Evolutionary conservation across 2,888 invertebrate genomes (phyloP), one percentile per base, ranked within the genome.

Genomic region (Stictocephala bisonia): DNA sequence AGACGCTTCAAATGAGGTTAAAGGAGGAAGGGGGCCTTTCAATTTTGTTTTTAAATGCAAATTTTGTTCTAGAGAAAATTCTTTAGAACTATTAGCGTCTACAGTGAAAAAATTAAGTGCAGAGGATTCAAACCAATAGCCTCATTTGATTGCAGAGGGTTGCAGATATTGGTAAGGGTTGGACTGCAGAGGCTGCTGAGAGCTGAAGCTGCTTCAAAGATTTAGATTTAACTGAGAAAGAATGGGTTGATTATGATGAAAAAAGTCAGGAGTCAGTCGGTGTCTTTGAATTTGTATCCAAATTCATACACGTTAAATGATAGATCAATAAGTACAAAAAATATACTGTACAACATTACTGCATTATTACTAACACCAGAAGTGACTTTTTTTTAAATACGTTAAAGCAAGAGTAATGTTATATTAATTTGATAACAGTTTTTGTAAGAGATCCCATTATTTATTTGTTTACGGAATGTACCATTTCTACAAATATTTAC

Each of bases 301-400:
- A 73, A 40, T 69, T 73, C 64, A 50, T 35, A 18, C 31, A 58
- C 22, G 94, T 85, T 84, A 88, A 79, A 88, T n/a, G n/a, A n/a
- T n/a, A n/a, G n/a, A n/a, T n/a, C n/a, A n/a, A n/a, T n/a, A n/a
- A n/a, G n/a, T n/a, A n/a, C n/a, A n/a, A n/a, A n/a, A n/a, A n/a
- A n/a, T n/a, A n/a, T n/a, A n/a, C n/a, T n/a, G n/a, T n/a, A n/a
- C n/a, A n/a, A n/a, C n/a, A n/a, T n/a, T n/a, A n/a, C n/a, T n/a
- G n/a, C n/a, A n/a, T n/a, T n/a, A n/a, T n/a, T n/a, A n/a, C n/a
- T n/a, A n/a, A n/a, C n/a, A n/a, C n/a, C n/a, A n/a, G n/a, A n/a
- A n/a, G n/a, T n/a, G n/a, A n/a, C n/a, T n/a, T n/a, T n/a, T n/a
- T n/a, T n/a, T n/a, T n/a, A n/a, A n/a, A n/a, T n/a, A n/a, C n/a